Base-by-base conservation (phyloP, 2,797 vertebrate genomes). In the Hippoglossus hippoglossus region DNA sequence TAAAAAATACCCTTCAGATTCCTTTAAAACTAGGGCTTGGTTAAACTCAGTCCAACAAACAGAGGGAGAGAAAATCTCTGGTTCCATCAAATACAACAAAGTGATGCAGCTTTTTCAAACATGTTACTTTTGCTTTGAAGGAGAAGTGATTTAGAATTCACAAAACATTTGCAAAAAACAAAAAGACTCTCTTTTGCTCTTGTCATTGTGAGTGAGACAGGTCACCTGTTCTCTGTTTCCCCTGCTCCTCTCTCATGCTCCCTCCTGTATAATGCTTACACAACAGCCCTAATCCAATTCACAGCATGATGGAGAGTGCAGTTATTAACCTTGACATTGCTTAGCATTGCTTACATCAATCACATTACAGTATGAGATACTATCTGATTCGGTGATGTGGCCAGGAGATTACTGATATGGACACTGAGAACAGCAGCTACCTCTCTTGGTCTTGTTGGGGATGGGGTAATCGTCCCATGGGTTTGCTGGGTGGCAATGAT, bases 301-400 rank as follows among this genome's bases (percentile, higher is more conserved):
- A 70, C 59, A 67, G 77, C 41, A 1, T 72, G 59, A 80, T 68
- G 65, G 61, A 73, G 68, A 71, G 66, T 41, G 70, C 61, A 59
- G 67, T 71, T 65, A 68, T 78, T 85, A 70, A 79, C 73, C 73
- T 82, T 75, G 71, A 79, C 77, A 73, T 65, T 64, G 73, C 76
- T 65, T 59, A n/a, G 61, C 73, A 63, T 77, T 0, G 28, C 70
- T 63, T 44, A 62, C 75, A 80, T 53, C 76, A 28, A 87, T 86
- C 86, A 82, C 79, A 71, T 75, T 77, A 77, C 44, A 70, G 41
- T 39, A 63, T 47, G 50, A 71, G 47, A 65, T 74, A 11, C 28
- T 59, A 22, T 69, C 22, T 77, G 72, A 60, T 53, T 59, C 28
- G 63, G 47, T 54, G 58, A 79, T 52, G 55, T 39, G 64, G 63